These are phyloP conservation scores for Hirtodrosophila cameraria DNA, from an alignment of 2,888 invertebrate genomes.

Conservation along the genomic window DNA sequence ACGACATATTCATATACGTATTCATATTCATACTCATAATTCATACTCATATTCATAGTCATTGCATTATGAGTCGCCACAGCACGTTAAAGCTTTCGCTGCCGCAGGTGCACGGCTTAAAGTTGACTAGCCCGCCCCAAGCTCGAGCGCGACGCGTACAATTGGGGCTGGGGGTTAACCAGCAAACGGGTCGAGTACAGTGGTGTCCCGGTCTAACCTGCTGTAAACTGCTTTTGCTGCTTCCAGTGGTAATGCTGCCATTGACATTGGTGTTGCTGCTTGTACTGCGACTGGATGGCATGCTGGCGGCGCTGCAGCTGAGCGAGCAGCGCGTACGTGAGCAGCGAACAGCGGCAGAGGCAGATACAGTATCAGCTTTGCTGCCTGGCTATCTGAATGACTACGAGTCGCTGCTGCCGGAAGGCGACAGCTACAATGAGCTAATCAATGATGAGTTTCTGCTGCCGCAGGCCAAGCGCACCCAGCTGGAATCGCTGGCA, in stretches of 20 bases:
- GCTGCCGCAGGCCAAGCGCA: conserved; percentile 39
- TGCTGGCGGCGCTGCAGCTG: conserved; percentile 78
- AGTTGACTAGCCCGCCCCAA: background rate
- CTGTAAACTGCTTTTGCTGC: conserved; percentile 82
- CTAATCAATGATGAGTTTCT: conserved; percentile 65
- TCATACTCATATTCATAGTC: conserved; percentile 14
- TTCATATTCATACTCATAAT: conserved; percentile 7
- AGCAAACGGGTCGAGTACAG: conserved; percentile 83
- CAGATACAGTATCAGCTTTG: conserved; percentile 18
- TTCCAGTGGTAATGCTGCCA: conserved; percentile 83
- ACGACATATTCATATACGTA: conserved; percentile 5
- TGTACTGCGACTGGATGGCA: conserved; percentile 81
- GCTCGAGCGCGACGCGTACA: conserved; percentile 48
- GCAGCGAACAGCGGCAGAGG: conserved; percentile 29
- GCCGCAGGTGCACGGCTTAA: conserved; percentile 66
- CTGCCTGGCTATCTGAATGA: conserved; percentile 51
- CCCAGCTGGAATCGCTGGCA: conserved; percentile 36
- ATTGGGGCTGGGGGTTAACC: conserved; percentile 81
- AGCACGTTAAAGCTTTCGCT: conserved; percentile 62
- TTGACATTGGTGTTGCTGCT: conserved; percentile 80
- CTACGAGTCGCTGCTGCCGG: conserved; percentile 62
- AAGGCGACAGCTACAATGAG: conserved; percentile 55
- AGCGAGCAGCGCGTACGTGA: conserved; percentile 61
- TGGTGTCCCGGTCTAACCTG: conserved; percentile 84
- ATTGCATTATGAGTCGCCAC: conserved; percentile 60